Conservation (phyloP, 2,888 invertebrate genomes). For the Ctena decussata region DNA sequence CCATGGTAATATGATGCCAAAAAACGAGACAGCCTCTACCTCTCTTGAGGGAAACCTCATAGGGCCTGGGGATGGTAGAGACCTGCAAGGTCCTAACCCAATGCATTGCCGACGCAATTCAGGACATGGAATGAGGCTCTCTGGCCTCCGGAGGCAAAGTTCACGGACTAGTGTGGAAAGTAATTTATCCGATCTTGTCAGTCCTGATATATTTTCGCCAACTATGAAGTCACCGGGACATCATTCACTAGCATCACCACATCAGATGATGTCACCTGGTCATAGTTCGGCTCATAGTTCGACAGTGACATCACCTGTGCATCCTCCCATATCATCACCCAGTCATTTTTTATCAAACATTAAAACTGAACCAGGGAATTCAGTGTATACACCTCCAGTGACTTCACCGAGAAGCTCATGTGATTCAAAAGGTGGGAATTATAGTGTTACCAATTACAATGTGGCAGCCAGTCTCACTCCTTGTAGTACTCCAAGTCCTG, state of each 20-base stretch:
- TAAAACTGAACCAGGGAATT: not conserved
- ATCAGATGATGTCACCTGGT: constrained; percentile 55
- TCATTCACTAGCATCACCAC: constrained; percentile 45
- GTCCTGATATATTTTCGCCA: constrained; percentile 60
- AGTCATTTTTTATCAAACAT: constrained; percentile 3
- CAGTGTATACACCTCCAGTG: constrained; percentile 12
- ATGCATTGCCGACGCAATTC: constrained; percentile 53
- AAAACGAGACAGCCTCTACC: constrained; percentile 85
- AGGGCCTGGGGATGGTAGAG: constrained; percentile 81
- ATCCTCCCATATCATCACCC: not conserved
- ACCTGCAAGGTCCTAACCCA: constrained; percentile 76
- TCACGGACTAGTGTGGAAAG: constrained; percentile 58
- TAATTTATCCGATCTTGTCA: constrained; percentile 34
- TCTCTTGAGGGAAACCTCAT: constrained; percentile 82
- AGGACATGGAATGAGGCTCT: constrained; percentile 30
- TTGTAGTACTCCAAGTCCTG: constrained; percentile 23
- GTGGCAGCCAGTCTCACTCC: constrained; percentile 10
- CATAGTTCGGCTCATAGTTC: constrained; percentile 5
- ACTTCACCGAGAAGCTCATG: constrained; percentile 42
- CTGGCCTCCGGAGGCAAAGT: constrained; percentile 51
- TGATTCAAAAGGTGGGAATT: constrained; percentile 32
- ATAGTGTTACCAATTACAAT: constrained; percentile 31
- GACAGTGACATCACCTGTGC: not conserved
- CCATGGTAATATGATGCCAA: constrained; percentile 76
- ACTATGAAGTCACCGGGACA: constrained; percentile 48